phyloP scores from a whole-genome alignment of 2,888 invertebrate genomes.

The Cryptus armator region DNA sequence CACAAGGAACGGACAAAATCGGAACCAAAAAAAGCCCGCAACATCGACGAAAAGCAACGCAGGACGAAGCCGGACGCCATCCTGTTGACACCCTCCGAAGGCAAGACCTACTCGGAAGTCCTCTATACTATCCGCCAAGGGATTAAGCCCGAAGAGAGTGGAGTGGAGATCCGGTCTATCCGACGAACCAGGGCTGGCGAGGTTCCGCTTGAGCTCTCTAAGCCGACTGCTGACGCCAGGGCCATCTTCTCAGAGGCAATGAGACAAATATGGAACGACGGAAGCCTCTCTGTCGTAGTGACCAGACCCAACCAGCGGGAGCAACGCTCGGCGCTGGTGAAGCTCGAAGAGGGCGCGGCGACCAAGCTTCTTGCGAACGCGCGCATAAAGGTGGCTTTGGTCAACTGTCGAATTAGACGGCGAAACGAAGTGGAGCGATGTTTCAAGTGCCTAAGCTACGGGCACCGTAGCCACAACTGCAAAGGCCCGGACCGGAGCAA shows the following conservation, averaged over 20 bases:
- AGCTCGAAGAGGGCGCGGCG: neutral
- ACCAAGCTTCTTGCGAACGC: neutral
- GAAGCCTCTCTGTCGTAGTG: conserved; percentile 23
- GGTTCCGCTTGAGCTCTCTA: conserved; percentile 43
- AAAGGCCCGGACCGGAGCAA: no score
- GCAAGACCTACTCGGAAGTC: conserved; percentile 34
- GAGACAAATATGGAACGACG: neutral
- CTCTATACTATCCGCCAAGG: conserved; percentile 16
- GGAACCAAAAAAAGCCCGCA: no score
- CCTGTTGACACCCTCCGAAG: conserved; percentile 4
- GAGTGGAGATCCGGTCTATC: conserved; percentile 28
- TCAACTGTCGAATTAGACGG: conserved; percentile 38
- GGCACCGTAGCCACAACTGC: no score
- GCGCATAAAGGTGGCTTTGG: conserved; percentile 43
- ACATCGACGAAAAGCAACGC: no score
- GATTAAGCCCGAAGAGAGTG: conserved; percentile 27
- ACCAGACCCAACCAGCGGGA: conserved; percentile 32
- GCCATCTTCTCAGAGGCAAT: conserved; percentile 20
- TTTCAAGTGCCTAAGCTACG: conserved; percentile 51
- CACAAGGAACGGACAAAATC: no score
- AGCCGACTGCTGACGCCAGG: neutral
- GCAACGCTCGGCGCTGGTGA: conserved; percentile 8
- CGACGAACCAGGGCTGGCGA: conserved; percentile 41
- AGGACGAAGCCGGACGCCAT: no score
- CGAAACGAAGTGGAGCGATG: conserved; percentile 53